These are phyloP conservation scores for Scelioninae gen. 1 DNA, from an alignment of 2,888 invertebrate genomes.

Conservation along the genomic window DNA sequence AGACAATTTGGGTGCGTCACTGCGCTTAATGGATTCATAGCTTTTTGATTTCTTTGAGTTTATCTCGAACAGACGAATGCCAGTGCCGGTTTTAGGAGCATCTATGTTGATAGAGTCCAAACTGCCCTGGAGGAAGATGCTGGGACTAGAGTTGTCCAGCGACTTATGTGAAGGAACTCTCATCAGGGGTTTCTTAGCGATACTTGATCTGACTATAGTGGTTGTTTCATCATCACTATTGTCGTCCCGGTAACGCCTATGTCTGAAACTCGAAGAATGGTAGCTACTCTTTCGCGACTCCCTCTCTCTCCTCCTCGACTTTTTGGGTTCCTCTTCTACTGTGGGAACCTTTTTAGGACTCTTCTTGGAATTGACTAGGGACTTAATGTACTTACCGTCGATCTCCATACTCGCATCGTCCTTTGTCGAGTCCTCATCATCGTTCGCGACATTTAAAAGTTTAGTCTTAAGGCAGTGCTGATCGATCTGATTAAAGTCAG, in stretches of 20 bases:
- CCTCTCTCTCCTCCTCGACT: constrained; percentile 30
- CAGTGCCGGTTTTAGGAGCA: constrained; percentile 58
- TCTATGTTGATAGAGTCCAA: constrained; percentile 77
- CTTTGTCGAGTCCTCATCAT: no score
- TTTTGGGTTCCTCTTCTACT: constrained; percentile 35
- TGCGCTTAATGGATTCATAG: constrained; percentile 81
- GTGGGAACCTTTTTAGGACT: constrained; percentile 75
- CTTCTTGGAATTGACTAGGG: constrained; percentile 80
- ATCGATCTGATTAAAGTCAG: constrained; percentile 30
- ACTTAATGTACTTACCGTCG: constrained; percentile 82
- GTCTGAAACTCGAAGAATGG: constrained; percentile 49
- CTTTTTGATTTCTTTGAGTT: constrained; percentile 82
- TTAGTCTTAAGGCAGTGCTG: constrained; percentile 68
- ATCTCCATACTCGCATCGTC: constrained; percentile 75
- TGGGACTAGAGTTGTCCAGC: constrained; percentile 44
- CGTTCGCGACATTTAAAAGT: no score
- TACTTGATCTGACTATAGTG: constrained; percentile 67
- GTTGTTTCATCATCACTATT: constrained; percentile 56
- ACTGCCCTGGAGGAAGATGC: constrained; percentile 75
- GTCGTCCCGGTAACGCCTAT: constrained; percentile 42
- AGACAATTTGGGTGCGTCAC: constrained; percentile 69
- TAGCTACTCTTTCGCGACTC: constrained; percentile 18
- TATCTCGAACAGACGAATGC: constrained; percentile 64
- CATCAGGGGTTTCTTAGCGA: constrained; percentile 68
- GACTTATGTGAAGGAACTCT: constrained; percentile 50